phyloP scores from a whole-genome alignment of 2,888 invertebrate genomes.

The Agrochola lychnidis region DNA sequence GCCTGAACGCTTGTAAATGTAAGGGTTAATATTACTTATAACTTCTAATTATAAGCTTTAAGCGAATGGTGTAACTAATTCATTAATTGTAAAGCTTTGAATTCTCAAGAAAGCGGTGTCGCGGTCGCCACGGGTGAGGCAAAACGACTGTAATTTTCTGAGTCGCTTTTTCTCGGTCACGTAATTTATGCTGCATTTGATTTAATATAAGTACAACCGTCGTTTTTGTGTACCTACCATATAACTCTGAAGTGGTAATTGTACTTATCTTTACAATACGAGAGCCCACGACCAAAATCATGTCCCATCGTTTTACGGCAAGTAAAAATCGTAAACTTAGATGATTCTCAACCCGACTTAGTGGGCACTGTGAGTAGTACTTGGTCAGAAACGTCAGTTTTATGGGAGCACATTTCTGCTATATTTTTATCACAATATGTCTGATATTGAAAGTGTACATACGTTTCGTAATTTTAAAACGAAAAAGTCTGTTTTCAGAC shows the following conservation, averaged over 20 bases:
- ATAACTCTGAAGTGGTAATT: neutral
- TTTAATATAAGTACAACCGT: neutral
- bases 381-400: no score
- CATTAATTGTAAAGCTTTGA: neutral
- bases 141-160: neutral
- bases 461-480: no score
- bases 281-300: no score
- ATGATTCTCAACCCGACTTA: no score
- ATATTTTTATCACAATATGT: no score
- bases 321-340: no score
- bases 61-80: constrained; percentile 4
- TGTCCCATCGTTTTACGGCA: no score
- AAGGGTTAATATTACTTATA: neutral
- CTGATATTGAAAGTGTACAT: no score
- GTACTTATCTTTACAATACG: neutral
- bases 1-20: neutral
- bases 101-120: neutral
- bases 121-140: no score
- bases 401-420: no score
- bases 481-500: no score
- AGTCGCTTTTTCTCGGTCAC: neutral
- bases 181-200: neutral
- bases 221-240: neutral
- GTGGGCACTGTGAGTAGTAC: no score
- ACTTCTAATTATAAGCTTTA: neutral